Evolutionary conservation across 2,888 invertebrate genomes (phyloP).

Genomic region (Mechanitis messenoides): DNA sequence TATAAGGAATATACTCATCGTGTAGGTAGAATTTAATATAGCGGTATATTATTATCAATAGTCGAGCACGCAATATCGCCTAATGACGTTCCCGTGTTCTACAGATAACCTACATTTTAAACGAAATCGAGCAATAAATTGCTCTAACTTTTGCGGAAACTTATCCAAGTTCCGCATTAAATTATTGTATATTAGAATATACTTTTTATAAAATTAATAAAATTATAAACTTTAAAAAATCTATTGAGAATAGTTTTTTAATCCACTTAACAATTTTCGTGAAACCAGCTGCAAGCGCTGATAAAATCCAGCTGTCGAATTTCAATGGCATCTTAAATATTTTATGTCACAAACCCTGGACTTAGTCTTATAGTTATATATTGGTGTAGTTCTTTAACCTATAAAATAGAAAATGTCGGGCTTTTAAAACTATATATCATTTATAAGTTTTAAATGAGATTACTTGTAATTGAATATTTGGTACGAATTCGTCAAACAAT

Average conservation of each 20-base stretch:
- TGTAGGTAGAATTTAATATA: no score
- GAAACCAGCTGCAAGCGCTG: conserved; percentile 19
- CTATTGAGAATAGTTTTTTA: neutral
- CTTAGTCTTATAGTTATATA: neutral
- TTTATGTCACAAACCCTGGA: conserved; percentile 12
- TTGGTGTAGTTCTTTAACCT: neutral
- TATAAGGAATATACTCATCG: no score
- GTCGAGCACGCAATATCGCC: conserved; percentile 15
- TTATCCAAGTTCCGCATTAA: no score
- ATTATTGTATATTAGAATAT: no score
- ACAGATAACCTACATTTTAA: conserved; percentile 11
- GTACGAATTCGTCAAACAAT: no score
- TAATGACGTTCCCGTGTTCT: conserved; percentile 19
- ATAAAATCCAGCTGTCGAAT: conserved; percentile 22
- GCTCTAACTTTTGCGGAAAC: no score
- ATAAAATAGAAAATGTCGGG: neutral
- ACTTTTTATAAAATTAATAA: neutral
- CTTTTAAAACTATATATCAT: no score
- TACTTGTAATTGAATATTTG: no score
- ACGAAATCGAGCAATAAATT: conserved; percentile 11
- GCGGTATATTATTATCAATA: neutral
- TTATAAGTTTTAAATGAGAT: no score
- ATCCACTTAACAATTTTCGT: conserved; percentile 1
- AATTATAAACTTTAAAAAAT: neutral
- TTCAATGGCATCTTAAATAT: conserved; percentile 16